Conservation (phyloP, 2,888 invertebrate genomes). For the Orthosia gothica region DNA sequence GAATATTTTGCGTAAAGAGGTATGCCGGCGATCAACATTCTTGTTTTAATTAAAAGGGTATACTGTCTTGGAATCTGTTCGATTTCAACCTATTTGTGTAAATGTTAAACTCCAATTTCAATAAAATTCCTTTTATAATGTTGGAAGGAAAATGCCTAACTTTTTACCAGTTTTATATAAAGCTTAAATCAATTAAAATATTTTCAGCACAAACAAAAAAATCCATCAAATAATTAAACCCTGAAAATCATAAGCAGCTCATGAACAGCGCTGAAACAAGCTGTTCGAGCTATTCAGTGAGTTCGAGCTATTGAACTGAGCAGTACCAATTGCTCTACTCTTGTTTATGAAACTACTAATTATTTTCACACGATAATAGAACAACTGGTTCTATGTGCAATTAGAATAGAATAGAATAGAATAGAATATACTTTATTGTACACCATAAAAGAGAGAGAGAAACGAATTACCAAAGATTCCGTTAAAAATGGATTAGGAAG, state of each 20-base stretch:
- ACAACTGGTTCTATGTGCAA: not conserved
- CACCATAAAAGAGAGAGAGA: no score
- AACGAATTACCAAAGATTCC: not conserved
- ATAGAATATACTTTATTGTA: no score
- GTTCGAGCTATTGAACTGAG: slow-evolving; percentile 36
- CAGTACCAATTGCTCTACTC: slow-evolving; percentile 33
- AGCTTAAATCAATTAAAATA: slow-evolving; percentile 1
- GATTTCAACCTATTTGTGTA: slow-evolving; percentile 31
- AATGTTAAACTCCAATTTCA: slow-evolving; percentile 16
- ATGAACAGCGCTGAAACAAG: slow-evolving; percentile 18
- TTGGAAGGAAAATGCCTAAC: not conserved
- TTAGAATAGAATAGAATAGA: no score
- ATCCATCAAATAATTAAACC: slow-evolving; percentile 7
- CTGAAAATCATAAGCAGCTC: slow-evolving; percentile 19
- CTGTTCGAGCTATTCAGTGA: slow-evolving; percentile 9
- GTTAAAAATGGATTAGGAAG: no score
- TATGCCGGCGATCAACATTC: slow-evolving; percentile 53
- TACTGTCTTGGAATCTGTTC: slow-evolving; percentile 38
- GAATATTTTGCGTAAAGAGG: slow-evolving; percentile 51
- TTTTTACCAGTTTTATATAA: no score
- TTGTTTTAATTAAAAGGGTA: slow-evolving; percentile 56
- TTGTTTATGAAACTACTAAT: slow-evolving; percentile 27
- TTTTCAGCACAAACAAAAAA: not conserved
- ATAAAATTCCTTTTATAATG: slow-evolving; percentile 21
- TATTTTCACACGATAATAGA: slow-evolving; percentile 1